A percentile compares a stretch with the other conserved stretches of the same genome.
These are phyloP conservation scores for Drosophila equinoxialis DNA, from an alignment of 1,140 invertebrate species.

Conservation along the genomic window DNA sequence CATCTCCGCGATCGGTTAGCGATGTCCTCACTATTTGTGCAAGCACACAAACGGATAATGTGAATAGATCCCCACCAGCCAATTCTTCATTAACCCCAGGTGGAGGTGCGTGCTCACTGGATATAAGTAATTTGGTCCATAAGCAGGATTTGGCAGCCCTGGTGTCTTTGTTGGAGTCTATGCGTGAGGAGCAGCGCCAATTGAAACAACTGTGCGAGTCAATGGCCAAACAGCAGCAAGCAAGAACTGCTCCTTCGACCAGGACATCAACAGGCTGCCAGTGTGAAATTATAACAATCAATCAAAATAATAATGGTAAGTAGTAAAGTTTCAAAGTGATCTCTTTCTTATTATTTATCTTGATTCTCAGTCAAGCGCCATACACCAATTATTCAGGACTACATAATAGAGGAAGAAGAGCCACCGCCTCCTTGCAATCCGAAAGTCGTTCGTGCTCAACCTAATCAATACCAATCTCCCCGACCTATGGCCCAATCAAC, in stretches of 20 bases:
- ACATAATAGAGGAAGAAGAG: constrained; percentile 65
- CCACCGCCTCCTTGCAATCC: constrained; percentile 13
- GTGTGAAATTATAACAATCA: constrained; percentile 48
- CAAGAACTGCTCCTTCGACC: not conserved
- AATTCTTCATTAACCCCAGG: constrained; percentile 8
- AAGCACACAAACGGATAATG: constrained; percentile 69
- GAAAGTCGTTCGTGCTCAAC: constrained; percentile 6
- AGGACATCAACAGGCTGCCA: constrained; percentile 48
- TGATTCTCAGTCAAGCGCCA: constrained; percentile 31
- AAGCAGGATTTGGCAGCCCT: constrained; percentile 49
- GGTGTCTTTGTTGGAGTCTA: constrained; percentile 40
- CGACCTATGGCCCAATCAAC: constrained; percentile 67
- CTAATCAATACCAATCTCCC: constrained; percentile 59
- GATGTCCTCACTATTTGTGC: constrained; percentile 78
- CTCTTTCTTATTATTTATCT: no score
- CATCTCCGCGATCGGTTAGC: not conserved
- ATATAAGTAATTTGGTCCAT: constrained; percentile 40
- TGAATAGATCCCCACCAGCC: not conserved
- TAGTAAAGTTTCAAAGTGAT: not conserved
- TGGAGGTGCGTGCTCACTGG: constrained; percentile 37
- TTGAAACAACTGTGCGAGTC: constrained; percentile 49
- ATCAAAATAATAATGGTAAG: constrained; percentile 47
- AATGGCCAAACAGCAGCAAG: constrained; percentile 37
- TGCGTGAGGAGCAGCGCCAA: constrained; percentile 62
- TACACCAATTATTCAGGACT: constrained; percentile 61